A percentile compares a stretch with the other conserved stretches of the same genome.
These are phyloP conservation scores for Tringa solitaria DNA, from an alignment of 2,113 vertebrate genomes.

Conservation along the genomic window DNA sequence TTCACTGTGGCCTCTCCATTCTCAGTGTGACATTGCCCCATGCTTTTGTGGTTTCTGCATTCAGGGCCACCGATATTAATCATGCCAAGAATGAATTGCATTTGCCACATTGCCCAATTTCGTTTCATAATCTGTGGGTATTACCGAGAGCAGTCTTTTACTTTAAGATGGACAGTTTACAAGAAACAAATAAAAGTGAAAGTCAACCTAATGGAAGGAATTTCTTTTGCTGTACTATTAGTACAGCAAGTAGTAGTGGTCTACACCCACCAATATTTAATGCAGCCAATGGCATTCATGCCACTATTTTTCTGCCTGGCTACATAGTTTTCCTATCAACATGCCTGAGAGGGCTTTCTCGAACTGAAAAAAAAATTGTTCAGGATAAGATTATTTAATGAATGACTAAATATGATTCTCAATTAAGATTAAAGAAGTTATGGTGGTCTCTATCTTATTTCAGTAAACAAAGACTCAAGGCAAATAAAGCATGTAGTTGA, in stretches of 20 bases:
- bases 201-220: not conserved
- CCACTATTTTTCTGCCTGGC: not conserved
- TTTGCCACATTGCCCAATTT: not conserved
- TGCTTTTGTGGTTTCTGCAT: not conserved
- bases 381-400: not conserved
- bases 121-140: not conserved
- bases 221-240: not conserved
- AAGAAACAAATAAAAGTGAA: not conserved
- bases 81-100: not conserved
- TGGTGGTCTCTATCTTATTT: not conserved
- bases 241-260: not conserved
- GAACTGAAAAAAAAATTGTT: not conserved
- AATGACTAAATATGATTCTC: not conserved
- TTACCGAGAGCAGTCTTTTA: not conserved
- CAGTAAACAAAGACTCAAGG: not conserved
- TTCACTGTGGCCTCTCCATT: not conserved
- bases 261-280: not conserved
- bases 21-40: not conserved
- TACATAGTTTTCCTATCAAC: not conserved
- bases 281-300: not conserved
- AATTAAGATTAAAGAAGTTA: not conserved
- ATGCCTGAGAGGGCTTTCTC: not conserved
- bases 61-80: not conserved
- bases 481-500: not conserved
- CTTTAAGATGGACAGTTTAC: not conserved